phyloP scores from a whole-genome alignment of 2,888 invertebrate genomes.

The Rotaria socialis region DNA sequence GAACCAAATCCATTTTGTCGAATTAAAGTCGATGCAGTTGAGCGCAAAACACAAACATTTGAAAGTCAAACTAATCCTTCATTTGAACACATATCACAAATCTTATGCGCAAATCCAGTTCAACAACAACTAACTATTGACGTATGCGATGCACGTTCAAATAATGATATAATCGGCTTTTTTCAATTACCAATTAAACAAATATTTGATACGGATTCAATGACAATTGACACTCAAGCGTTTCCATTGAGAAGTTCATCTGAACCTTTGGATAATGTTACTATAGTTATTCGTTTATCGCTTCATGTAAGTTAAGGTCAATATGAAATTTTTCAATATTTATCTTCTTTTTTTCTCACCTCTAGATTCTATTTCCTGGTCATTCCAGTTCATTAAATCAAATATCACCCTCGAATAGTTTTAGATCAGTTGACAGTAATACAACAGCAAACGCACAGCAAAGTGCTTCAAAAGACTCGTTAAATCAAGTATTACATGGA shows the following conservation, averaged over 20 bases:
- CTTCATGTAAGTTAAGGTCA: neutral
- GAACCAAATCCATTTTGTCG: constrained; percentile 35
- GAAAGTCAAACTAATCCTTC: constrained; percentile 9
- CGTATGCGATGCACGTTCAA: neutral
- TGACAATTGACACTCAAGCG: constrained; percentile 10
- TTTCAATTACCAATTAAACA: constrained; percentile 14
- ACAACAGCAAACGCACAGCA: neutral
- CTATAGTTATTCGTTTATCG: neutral
- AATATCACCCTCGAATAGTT: neutral
- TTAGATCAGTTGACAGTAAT: neutral
- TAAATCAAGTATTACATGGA: neutral
- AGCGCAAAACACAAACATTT: constrained; percentile 2
- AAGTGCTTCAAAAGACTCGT: neutral
- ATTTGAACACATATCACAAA: constrained; percentile 13
- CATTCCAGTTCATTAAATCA: neutral
- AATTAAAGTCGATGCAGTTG: neutral
- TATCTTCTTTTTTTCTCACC: neutral
- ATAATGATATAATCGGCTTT: neutral
- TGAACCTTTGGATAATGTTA: neutral
- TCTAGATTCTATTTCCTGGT: neutral
- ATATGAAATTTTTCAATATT: neutral
- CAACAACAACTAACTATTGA: constrained; percentile 21
- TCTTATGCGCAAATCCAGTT: neutral
- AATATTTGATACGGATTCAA: neutral
- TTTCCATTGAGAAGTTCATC: neutral